Evolutionary conservation across 53 echinoderm and acorn worm species (phyloP), one percentile per base, ranked within the genome.

Genomic region (Antedon mediterranea): DNA sequence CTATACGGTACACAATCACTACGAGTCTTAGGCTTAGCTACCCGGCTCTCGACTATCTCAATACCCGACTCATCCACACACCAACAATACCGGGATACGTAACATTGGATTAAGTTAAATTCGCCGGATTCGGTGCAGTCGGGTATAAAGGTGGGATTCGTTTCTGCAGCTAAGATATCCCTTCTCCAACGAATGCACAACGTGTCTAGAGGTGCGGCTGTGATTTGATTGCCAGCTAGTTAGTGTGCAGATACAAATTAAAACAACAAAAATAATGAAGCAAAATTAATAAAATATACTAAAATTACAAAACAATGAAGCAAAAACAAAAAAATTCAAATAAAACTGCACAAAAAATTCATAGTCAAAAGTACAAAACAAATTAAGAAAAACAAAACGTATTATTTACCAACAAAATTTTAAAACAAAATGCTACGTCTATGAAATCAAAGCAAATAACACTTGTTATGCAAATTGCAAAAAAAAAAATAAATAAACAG

Each of bases 61-160:
- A 88, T 86, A 8, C 91, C 91, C 33, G 81, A 81, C 71, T 83
- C 86, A 81, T 91, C 85, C 29, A 91, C 91, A 70, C 91, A 91
- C 91, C 91, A 91, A 75, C 91, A 88, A 44, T 88, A 91, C 31
- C 86, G 88, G n/a, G 78, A 72, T 44, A 79, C 81, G 37, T 83
- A 91, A 78, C 88, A 88, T 77, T 91, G 91, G 74, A 88, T 81
- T 74, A 81, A 41, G 79, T 88, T 78, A 78, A 85, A 91, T 76
- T 88, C 88, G 30, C 91, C 91, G 14, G 41, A 34, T 32, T 78
- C 85, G 13, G 84, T 82, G 78, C 90, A 90, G 71, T 87, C 82
- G 20, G 90, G 90, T 4, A 84, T 82, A 43, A 87, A 90, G 44
- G 41, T 81, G 32, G 57, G 57, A 57, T 57, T 23, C 2, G 57